A percentile compares a stretch with the other conserved stretches of the same genome.
phyloP scores from a whole-genome alignment of 1,140 invertebrate species.

The Amyelois transitella region DNA sequence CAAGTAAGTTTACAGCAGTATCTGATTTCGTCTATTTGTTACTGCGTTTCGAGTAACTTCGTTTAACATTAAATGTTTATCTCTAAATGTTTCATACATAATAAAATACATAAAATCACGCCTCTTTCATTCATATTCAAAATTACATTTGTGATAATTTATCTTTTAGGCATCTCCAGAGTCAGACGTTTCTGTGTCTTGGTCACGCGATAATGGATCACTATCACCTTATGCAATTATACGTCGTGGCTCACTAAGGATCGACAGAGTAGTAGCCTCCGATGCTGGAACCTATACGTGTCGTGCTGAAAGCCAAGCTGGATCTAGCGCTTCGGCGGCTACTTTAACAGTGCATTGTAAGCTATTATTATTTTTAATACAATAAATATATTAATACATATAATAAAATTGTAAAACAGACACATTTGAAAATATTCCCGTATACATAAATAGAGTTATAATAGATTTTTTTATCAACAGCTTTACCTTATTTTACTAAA shows the following conservation, averaged over 20 bases:
- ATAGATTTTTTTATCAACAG: slow-evolving; percentile 68
- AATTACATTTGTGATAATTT: not conserved
- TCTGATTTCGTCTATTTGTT: not conserved
- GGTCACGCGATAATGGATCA: slow-evolving; percentile 56
- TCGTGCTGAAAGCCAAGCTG: slow-evolving; percentile 69
- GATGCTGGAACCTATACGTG: slow-evolving; percentile 70
- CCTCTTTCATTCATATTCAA: not conserved
- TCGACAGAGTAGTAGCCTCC: slow-evolving; percentile 56
- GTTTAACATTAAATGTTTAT: not conserved
- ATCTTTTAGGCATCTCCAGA: slow-evolving; percentile 58
- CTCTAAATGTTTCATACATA: too few relatives aligned
- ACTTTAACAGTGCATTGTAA: slow-evolving; percentile 69
- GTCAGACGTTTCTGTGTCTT: slow-evolving; percentile 61
- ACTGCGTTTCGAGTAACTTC: too few relatives aligned
- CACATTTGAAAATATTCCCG: too few relatives aligned
- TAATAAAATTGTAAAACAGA: too few relatives aligned
- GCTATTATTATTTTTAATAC: slow-evolving; percentile 12
- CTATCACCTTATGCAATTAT: slow-evolving; percentile 63
- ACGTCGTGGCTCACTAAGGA: slow-evolving; percentile 56
- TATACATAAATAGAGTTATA: not conserved
- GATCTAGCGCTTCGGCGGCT: slow-evolving; percentile 56
- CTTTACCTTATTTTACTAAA: slow-evolving; percentile 91
- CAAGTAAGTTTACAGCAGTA: slow-evolving; percentile 45
- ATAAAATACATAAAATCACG: too few relatives aligned
- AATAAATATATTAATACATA: not conserved